Conservation (phyloP, 2,797 vertebrate species). For the Okamejei kenojei region DNA sequence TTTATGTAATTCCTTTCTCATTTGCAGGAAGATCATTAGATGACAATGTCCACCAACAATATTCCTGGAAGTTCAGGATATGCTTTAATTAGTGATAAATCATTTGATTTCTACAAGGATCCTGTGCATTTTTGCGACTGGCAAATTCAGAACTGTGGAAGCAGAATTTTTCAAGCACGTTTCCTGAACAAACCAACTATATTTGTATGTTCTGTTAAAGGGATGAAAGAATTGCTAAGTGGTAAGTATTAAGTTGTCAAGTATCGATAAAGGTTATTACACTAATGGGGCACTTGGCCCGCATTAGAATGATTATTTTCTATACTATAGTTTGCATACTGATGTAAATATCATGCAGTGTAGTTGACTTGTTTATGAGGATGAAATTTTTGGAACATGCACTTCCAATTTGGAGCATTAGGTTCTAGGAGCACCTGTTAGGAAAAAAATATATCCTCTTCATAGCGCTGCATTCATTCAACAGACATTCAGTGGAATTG, state of each 20-base stretch:
- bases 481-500: neutral
- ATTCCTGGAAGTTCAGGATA: conserved; percentile 52
- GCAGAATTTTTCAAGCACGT: conserved; percentile 52
- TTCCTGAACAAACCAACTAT: conserved; percentile 54
- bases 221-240: conserved; percentile 44
- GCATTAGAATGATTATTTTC: too few species aligned
- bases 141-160: conserved; percentile 50
- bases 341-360: neutral
- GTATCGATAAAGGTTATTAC: neutral
- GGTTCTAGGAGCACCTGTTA: neutral
- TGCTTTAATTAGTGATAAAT: conserved; percentile 54
- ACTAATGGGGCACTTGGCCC: too few species aligned
- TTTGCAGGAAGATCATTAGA: conserved; percentile 7
- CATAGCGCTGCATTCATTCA: neutral
- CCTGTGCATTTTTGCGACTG: conserved; percentile 53
- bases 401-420: neutral
- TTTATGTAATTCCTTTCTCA: neutral
- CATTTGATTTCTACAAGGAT: conserved; percentile 58
- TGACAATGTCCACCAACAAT: conserved; percentile 36
- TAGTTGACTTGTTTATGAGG: neutral
- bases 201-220: conserved; percentile 53
- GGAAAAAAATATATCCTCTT: neutral
- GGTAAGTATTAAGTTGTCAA: conserved; percentile 44
- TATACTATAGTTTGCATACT: too few species aligned
- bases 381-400: neutral